phyloP scores from a whole-genome alignment of 2,797 vertebrate genomes.

The Parauchenoglanis ngamensis region DNA sequence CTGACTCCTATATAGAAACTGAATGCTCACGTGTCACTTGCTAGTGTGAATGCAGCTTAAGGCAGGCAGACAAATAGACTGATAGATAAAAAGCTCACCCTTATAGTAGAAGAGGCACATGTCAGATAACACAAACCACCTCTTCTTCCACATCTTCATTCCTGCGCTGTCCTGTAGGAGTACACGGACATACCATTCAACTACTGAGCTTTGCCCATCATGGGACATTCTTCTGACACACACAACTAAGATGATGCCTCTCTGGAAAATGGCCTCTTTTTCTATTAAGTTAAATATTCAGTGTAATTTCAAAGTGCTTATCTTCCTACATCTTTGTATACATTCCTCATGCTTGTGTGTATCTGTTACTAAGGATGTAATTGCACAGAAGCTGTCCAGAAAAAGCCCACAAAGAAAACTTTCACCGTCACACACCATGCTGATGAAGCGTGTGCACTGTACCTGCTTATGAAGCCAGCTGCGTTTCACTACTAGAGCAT shows the following conservation, averaged over 20 bases:
- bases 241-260: neutral
- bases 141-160: slow-evolving; percentile 98
- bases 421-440: neutral
- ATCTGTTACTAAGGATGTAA: neutral
- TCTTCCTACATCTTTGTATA: neutral
- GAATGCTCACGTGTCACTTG: neutral
- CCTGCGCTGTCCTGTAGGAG: slow-evolving; percentile 89
- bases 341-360: neutral
- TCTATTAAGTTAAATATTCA: neutral
- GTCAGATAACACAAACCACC: slow-evolving; percentile 97
- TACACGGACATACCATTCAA: neutral
- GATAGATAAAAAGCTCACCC: slow-evolving; percentile 79
- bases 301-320: neutral
- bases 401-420: neutral
- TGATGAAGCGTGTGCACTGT: neutral
- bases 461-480: slow-evolving; percentile 99
- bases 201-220: neutral
- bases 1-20: neutral
- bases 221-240: neutral
- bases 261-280: neutral
- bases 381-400: neutral
- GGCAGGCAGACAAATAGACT: neutral
- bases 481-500: slow-evolving; percentile 87
- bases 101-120: slow-evolving; percentile 98
- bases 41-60: neutral